Evolutionary conservation across 2,113 vertebrate species (phyloP).

Genomic region (Ornithorhynchus anatinus): DNA sequence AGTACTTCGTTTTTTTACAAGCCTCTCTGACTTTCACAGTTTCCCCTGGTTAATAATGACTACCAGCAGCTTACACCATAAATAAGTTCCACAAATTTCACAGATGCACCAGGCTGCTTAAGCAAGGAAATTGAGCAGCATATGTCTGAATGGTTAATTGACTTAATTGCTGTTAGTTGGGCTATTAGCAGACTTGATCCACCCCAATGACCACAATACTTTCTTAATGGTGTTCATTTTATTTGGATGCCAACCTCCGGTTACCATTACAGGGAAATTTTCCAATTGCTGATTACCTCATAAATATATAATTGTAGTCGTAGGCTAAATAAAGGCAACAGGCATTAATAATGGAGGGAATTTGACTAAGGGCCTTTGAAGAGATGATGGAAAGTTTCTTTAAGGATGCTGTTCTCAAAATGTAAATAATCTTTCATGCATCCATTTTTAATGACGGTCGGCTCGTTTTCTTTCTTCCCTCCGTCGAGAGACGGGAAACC

Average conservation of each 20-base stretch:
- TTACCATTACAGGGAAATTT: constrained; percentile 84
- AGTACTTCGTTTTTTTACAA: constrained; percentile 51
- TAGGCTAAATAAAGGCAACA: constrained; percentile 71
- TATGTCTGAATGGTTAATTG: constrained; percentile 83
- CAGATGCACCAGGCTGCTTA: constrained; percentile 68
- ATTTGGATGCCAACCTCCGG: constrained; percentile 78
- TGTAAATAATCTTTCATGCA: constrained; percentile 67
- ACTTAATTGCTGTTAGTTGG: constrained; percentile 83
- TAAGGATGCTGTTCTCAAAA: constrained; percentile 58
- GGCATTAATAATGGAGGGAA: constrained; percentile 75
- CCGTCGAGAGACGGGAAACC: no score
- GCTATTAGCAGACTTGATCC: constrained; percentile 83
- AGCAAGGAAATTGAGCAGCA: constrained; percentile 75
- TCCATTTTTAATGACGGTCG: constrained; percentile 65
- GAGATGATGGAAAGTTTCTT: constrained; percentile 46
- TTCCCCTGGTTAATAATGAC: constrained; percentile 51
- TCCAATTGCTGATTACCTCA: constrained; percentile 82
- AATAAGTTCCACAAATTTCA: constrained; percentile 65
- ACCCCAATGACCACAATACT: constrained; percentile 77
- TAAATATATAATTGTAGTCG: constrained; percentile 83
- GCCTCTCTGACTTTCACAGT: constrained; percentile 43
- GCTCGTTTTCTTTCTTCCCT: constrained; percentile 36
- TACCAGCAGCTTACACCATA: constrained; percentile 51
- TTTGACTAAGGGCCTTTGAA: constrained; percentile 57
- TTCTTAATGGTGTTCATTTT: constrained; percentile 75